Base-by-base conservation (phyloP, 2,888 invertebrate species). In the Thymelicus acteon region DNA sequence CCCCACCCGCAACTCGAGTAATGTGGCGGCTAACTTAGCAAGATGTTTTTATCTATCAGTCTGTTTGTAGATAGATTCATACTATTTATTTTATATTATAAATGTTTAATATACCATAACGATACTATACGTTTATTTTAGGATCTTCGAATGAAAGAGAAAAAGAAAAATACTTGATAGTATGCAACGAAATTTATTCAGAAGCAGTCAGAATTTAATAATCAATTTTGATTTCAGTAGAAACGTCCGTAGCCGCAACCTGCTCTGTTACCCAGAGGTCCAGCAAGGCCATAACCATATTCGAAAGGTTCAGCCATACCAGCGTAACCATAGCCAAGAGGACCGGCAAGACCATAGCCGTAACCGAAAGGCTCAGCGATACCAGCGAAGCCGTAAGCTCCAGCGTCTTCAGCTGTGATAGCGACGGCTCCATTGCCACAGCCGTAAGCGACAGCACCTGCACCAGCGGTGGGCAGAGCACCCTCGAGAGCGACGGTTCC, bases 171-270 rank as follows among this genome's bases (percentile, higher is more conserved):
- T 10, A 44, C 7, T 1, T 44, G 44, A 44, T 8, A 44, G 7
- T 44, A 44, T 44, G 44, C 7, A 44, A 44, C 8, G 44, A 44
- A 7, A 44, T 44, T 8, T 44, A 10, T 44, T 44, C 7, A 83
- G 3, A 74, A 79, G 67, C 86, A 85, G 70, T 88, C 85, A 6
- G 87, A 87, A 44, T 8, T 44, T 7, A 44, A 44, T 8, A 44
- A 10, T 44, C 44, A 44, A 10, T 44, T 44, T 10, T 10, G 44
- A 2, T 31, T 44, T 44, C 44, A 44, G 44, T 44, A 44, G 44
- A 10, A 44, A 44, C 12, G 2, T 10, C 44, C 44, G 12, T n/a
- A 15, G 15, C 44, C 44, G 12, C 44, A 44, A 44, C 44, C 44
- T 58, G 67, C 54, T 60, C 72, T 75, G 39, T 60, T 64, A 52